Conservation (phyloP, 2,888 invertebrate genomes). For the Temnothorax ravouxi region DNA sequence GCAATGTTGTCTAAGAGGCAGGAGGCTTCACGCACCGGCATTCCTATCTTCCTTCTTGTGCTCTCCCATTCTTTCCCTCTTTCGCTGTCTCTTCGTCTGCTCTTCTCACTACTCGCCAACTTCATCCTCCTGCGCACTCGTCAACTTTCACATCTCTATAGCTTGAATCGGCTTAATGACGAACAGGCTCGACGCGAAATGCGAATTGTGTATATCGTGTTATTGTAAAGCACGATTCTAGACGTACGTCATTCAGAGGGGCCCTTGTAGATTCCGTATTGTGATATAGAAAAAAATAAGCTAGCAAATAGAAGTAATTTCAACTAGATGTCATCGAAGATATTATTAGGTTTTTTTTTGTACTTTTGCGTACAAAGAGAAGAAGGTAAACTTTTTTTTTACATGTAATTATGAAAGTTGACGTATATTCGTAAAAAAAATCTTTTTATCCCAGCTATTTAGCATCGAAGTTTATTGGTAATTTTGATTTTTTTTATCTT, state of each 20-base stretch:
- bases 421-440: background rate
- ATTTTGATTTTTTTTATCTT: constrained; percentile 56
- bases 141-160: constrained; percentile 69
- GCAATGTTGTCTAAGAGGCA: constrained; percentile 83
- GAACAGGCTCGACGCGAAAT: constrained; percentile 43
- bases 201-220: constrained; percentile 37
- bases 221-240: constrained; percentile 37
- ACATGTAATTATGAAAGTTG: background rate
- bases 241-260: constrained; percentile 1
- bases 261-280: constrained; percentile 37
- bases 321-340: constrained; percentile 24
- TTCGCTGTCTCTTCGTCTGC: constrained; percentile 66
- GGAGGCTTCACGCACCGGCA: constrained; percentile 83
- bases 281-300: constrained; percentile 20
- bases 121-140: constrained; percentile 69
- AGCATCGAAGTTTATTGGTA: background rate
- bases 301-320: constrained; percentile 3
- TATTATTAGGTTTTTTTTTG: constrained; percentile 1
- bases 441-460: background rate
- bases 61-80: constrained; percentile 54
- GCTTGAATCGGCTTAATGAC: constrained; percentile 55
- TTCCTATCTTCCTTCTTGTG: constrained; percentile 79
- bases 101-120: constrained; percentile 62
- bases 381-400: background rate
- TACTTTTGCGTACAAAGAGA: background rate